These are phyloP conservation scores for Vulpes ferrilata DNA, from an alignment of 2,113 vertebrate species.

Conservation along the genomic window DNA sequence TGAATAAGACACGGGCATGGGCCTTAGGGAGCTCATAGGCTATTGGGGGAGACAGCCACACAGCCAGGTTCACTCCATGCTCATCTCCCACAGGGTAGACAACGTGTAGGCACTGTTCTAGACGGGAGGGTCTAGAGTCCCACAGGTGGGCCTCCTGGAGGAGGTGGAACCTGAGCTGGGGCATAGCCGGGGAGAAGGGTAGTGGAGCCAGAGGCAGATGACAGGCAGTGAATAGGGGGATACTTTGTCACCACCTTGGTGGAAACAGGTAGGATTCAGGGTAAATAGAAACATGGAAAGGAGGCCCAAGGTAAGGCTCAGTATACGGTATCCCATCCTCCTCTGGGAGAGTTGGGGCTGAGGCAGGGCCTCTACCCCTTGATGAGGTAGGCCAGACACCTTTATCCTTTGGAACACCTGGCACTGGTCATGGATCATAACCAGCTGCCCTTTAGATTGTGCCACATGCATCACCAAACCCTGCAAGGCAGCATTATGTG, in stretches of 20 bases:
- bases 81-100: not conserved
- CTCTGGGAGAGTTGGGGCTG: not conserved
- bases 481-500: accelerated
- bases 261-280: not conserved
- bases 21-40: not conserved
- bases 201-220: not conserved
- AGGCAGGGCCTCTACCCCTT: not conserved
- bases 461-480: accelerated
- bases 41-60: not conserved
- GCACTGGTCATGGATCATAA: not conserved
- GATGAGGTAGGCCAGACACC: not conserved
- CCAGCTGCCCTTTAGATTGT: not conserved
- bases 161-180: not conserved
- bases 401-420: not conserved
- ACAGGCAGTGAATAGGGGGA: not conserved
- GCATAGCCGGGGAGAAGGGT: not conserved
- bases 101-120: not conserved
- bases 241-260: not conserved
- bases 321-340: not conserved
- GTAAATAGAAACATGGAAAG: no score
- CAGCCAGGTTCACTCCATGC: not conserved
- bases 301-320: not conserved
- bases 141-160: not conserved
- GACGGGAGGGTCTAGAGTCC: not conserved
- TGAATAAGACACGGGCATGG: not conserved